phyloP scores from a whole-genome alignment of 2,113 vertebrate species.

The Tachuris rubrigastra region DNA sequence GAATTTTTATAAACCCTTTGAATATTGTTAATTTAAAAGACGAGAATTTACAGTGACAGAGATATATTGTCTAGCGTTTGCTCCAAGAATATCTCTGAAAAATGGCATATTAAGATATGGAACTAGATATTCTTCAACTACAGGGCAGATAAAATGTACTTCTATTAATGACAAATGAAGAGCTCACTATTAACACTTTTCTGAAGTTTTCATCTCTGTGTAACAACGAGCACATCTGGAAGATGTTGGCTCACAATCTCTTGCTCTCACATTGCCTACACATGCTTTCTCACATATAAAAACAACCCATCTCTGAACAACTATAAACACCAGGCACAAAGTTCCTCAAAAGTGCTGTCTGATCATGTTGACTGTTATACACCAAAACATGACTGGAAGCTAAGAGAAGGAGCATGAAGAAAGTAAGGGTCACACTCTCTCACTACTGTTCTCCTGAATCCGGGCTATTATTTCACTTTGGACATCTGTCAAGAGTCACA shows the following conservation, averaged over 20 bases:
- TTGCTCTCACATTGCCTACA: neutral
- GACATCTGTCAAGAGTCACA: neutral
- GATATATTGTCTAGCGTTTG: neutral
- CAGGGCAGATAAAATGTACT: neutral
- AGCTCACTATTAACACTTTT: neutral
- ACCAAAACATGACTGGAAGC: neutral
- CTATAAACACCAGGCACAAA: neutral
- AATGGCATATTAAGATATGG: neutral
- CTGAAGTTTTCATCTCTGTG: neutral
- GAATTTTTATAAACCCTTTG: slow-evolving; percentile 17
- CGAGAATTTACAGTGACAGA: neutral
- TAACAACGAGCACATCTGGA: neutral
- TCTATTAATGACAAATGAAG: neutral
- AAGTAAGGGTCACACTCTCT: neutral
- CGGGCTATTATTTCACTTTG: neutral
- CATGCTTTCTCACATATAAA: neutral
- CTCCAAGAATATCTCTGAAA: neutral
- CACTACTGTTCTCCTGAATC: neutral
- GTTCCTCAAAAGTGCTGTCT: neutral
- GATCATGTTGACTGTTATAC: neutral
- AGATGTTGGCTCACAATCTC: neutral
- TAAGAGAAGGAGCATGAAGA: neutral
- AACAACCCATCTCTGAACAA: neutral
- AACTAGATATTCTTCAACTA: neutral
- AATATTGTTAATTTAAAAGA: neutral